phyloP scores from a whole-genome alignment of 2,797 vertebrate species.

The Sebastolobus alascanus region DNA sequence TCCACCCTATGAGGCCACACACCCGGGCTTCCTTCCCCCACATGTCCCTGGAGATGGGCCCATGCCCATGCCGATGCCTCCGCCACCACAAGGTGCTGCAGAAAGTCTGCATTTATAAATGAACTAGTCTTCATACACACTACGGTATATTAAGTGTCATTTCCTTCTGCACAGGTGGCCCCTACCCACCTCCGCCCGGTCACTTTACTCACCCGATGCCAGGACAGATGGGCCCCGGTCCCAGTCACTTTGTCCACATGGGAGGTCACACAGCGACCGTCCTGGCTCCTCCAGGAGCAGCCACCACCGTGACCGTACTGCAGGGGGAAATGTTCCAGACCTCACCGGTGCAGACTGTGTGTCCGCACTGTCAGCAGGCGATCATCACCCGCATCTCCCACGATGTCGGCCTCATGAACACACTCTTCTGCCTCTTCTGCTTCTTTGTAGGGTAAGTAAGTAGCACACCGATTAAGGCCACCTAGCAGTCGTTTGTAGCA shows the following conservation, averaged over 20 bases:
- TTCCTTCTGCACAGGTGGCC: constrained; percentile 68
- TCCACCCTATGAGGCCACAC: constrained; percentile 92
- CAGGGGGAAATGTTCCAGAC: constrained; percentile 98
- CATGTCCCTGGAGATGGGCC: constrained; percentile 90
- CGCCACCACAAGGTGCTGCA: constrained; percentile 72
- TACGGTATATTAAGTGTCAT: not conserved
- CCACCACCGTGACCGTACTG: constrained; percentile 95
- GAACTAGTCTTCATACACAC: not conserved
- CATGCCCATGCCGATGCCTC: constrained; percentile 80
- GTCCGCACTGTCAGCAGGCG: constrained; percentile 98
- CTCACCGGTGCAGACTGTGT: constrained; percentile 94
- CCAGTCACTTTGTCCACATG: constrained; percentile 86
- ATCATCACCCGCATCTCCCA: constrained; percentile 96
- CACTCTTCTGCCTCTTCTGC: constrained; percentile 97
- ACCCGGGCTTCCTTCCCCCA: constrained; percentile 91
- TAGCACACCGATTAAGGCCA: constrained; percentile 4
- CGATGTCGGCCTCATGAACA: constrained; percentile 96
- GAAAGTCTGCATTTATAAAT: not conserved
- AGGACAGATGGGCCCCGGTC: constrained; percentile 83
- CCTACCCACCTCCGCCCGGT: constrained; percentile 79
- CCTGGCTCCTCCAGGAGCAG: constrained; percentile 89
- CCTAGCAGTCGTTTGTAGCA: not conserved
- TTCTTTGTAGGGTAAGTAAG: constrained; percentile 96
- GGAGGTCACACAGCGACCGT: constrained; percentile 92
- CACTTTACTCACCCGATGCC: constrained; percentile 79